Evolutionary conservation across 2,888 invertebrate species (phyloP), one percentile per base, ranked within the genome.

Genomic region (Hemistola chrysoprasaria): DNA sequence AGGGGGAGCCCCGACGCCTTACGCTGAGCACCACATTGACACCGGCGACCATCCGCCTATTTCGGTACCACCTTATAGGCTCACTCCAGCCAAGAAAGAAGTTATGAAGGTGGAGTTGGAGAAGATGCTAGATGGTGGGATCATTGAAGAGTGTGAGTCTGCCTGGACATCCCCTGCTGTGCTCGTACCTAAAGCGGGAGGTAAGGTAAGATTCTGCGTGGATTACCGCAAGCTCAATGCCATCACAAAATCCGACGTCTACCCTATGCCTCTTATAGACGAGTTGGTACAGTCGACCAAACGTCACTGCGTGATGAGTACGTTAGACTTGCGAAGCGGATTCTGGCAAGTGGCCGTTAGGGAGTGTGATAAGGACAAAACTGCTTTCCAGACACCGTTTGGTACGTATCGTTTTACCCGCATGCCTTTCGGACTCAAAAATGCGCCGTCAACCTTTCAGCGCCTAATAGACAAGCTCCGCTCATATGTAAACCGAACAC

Each of bases 371-470:
- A 20, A 9, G 8, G 29, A 29, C 29, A 29, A 29, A 8, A 29
- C 29, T 1, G 29, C 20, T 1, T 29, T 29, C 28, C 28, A 28
- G 7, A 28, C 16, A 4, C 28, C 28, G 1, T 28, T 28, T 8
- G 28, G 28, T 7, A 29, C 29, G 29, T 29, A 9, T 8, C 29
- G 29, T n/a, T n/a, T n/a, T n/a, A n/a, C n/a, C n/a, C n/a, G n/a
- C n/a, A n/a, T n/a, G n/a, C n/a, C n/a, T n/a, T 9, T 29, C 21
- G n/a, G 28, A 2, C 16, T 28, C n/a, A 28, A 28, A 8, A 28
- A 28, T 9, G 28, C 28, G 16, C 28, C 28, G 3, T 11, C 28
- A 2, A 28, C 28, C 2, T 16, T 28, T 6, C 28, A 28, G 16
- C 6, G 28, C 8, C 11, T 28, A 1, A 28, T 28, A 1, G 28